A percentile compares a stretch with the other conserved stretches of the same genome.
Evolutionary conservation across 2,113 vertebrate species (phyloP).

Genomic region (Elachura formosa): DNA sequence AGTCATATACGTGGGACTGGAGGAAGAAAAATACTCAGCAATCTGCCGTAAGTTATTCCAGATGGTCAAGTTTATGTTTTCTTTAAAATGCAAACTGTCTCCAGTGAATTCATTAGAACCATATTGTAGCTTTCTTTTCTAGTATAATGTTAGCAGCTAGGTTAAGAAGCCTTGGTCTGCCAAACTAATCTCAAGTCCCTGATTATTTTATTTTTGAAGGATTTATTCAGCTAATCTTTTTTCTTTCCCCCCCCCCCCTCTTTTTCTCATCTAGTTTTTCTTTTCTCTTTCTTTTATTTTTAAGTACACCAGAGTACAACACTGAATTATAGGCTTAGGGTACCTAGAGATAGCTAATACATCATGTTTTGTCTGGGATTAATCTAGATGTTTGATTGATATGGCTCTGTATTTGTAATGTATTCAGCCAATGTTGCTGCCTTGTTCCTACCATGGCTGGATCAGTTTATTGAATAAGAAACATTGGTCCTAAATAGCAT

Average conservation of each 20-base stretch:
- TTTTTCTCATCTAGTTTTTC: neutral
- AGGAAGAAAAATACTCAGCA: slow-evolving; percentile 53
- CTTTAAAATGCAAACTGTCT: slow-evolving; percentile 62
- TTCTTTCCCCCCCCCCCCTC: rapidly evolving
- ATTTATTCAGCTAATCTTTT: neutral
- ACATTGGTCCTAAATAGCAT: neutral
- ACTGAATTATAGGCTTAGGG: neutral
- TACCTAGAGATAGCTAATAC: neutral
- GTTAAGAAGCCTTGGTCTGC: slow-evolving; percentile 34
- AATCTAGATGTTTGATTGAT: neutral
- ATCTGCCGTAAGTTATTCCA: slow-evolving; percentile 54
- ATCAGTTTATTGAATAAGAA: neutral
- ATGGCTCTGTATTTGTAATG: neutral
- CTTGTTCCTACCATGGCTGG: neutral
- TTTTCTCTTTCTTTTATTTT: neutral
- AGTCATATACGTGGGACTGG: neutral
- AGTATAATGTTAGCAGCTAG: neutral
- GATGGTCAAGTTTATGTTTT: slow-evolving; percentile 66
- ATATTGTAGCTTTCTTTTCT: slow-evolving; percentile 54
- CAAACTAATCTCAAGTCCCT: slow-evolving; percentile 33
- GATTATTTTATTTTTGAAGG: slow-evolving; percentile 29
- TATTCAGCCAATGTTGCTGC: neutral
- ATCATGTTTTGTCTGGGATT: neutral
- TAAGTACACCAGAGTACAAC: neutral
- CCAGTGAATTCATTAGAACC: slow-evolving; percentile 58